Percentiles rank a stretch among this genome's conserved stretches.
Evolutionary conservation across 2,113 vertebrate genomes (phyloP).

Genomic region (Cynocephalus volans): DNA sequence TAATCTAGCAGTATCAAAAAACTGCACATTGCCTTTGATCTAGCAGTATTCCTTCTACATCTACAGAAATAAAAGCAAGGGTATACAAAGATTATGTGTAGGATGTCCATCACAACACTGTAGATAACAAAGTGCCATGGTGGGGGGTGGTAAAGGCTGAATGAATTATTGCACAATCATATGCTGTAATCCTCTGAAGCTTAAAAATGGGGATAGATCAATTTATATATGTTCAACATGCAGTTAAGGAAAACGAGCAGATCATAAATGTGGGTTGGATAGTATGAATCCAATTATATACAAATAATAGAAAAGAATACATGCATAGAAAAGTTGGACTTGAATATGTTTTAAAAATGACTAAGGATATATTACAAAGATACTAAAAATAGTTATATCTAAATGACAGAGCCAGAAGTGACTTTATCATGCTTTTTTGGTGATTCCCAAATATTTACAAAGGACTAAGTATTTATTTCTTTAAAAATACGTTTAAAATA

Average conservation of each 20-base stretch:
- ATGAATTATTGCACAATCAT: neutral
- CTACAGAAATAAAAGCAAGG: neutral
- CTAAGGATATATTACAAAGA: neutral
- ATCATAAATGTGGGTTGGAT: neutral
- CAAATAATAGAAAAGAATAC: conserved; percentile 48
- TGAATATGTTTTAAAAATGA: conserved; percentile 21
- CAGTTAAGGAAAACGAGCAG: neutral
- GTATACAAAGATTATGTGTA: too few relatives aligned
- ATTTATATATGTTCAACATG: neutral
- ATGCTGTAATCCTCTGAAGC: neutral
- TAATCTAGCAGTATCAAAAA: neutral
- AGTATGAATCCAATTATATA: neutral
- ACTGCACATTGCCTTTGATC: neutral
- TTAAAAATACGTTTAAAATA: conserved; percentile 38
- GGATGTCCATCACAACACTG: neutral
- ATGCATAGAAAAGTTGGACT: neutral
- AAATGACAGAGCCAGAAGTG: neutral
- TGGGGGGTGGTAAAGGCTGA: neutral
- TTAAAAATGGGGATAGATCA: neutral
- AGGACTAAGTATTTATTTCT: neutral
- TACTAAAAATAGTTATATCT: neutral
- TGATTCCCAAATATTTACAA: neutral
- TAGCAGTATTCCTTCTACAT: neutral
- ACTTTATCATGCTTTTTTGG: neutral
- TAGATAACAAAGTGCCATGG: neutral